Base-by-base conservation (phyloP, 2,797 vertebrate genomes). In the Pipistrellus kuhlii region DNA sequence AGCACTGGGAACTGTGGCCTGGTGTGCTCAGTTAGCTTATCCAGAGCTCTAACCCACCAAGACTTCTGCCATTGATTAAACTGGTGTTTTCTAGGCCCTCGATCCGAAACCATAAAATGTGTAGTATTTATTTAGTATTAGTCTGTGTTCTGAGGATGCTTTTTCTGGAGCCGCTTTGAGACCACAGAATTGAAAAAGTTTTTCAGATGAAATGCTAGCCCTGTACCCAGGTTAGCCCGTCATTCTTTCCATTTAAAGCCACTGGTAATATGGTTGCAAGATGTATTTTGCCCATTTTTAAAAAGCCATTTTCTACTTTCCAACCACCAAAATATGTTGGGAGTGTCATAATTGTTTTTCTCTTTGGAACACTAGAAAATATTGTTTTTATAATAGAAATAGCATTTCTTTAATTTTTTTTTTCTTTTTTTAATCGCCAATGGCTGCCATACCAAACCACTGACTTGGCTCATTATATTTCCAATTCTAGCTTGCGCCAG, bases 121-220 rank as follows among this genome's bases (percentile, higher is more conserved):
- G 85, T 85, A 87, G 66, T 95, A 95, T 96, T 97, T 96, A 95
- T 84, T 97, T 96, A 96, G 66, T 71, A 96, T 97, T 96, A 95
- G 93, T 88, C 94, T 68, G 94, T 89, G 89, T 93, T 96, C 94
- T 95, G 62, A 96, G 62, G 93, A 96, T 97, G 97, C 97, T 98
- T 97, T 97, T 97, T 96, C 96, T 96, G 95, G 96, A 97, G 85
- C 88, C 87, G 69, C 96, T 97, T 97, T 94, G 97, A 95, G 96
- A 97, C 98, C 97, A 97, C 93, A 97, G 94, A 95, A 95, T n/a
- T 93, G 76, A 97, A 94, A 97, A 97, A 88, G 82, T 20, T 94
- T 94, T 94, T 59, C 21, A 97, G 97, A 97, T 93, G 77, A 96
- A 98, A 97, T 93, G 73, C 57, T 95, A 96, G 95, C 41, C 87